Base-by-base conservation (phyloP, 1,140 invertebrate genomes). In the Parasteatoda tepidariorum region DNA sequence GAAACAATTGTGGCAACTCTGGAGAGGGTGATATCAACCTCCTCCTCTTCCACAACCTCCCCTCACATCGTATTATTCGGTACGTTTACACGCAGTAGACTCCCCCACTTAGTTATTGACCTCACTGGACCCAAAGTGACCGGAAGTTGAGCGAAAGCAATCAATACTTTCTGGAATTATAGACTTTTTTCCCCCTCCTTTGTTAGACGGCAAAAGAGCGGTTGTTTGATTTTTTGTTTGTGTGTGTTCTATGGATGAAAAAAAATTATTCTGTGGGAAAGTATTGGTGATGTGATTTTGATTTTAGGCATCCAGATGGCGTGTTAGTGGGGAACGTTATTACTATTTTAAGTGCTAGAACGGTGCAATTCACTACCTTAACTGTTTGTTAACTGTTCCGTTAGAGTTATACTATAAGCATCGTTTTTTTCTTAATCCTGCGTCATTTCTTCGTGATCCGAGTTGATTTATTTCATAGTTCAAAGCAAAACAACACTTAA, bases 21-120 rank as follows among this genome's bases (percentile, higher is more conserved):
- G 9, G 38, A 48, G 9, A 18, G 38, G 38, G 38, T 18, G 38
- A 18, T 18, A 18, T 48, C 22, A 54, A 24, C 26, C 67, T 26
- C 38, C 38, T 4, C 71, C 6, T 2, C 33, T 22, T 22, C 34
- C 38, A 1, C 38, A 2, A 41, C 9, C 57, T 75, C 61, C 61
- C 62, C 55, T 55, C 30, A 34, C 73, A 55, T n/a, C n/a, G n/a
- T 75, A 61, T 61, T 62, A 75, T 75, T 75, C 73, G 73, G 61
- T 75, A 30, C 30, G 57, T 33, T 34, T 59, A 73, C 70, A 73
- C 70, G 70, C 28, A 73, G 38, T 48, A 13, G 9, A 38, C 73
- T 75, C 22, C 18, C 38, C 18, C 34, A 38, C 31, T 48, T 38
- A 33, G 61, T 61, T 75, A 75, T 75, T 75, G 73, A 75, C 73